Percentiles rank a stretch among this genome's conserved stretches.
These are phyloP conservation scores for Triplophysa yarkandensis DNA, from an alignment of 2,797 vertebrate genomes.

Conservation along the genomic window DNA sequence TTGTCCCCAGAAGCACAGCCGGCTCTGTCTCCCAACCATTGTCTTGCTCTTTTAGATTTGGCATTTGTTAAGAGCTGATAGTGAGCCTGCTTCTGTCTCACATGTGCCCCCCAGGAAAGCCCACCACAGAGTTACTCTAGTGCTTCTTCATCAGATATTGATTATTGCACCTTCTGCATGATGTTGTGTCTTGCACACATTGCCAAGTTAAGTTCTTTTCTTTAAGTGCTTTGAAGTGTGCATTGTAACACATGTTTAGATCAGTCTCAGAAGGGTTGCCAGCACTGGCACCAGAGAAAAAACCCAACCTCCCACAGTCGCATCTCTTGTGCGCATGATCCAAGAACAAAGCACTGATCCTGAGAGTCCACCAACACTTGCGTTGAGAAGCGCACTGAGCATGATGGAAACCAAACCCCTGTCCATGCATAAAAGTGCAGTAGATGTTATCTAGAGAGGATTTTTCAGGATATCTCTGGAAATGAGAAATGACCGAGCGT, in stretches of 20 bases:
- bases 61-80: slow-evolving; percentile 63
- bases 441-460: background rate
- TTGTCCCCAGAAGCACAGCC: slow-evolving; percentile 65
- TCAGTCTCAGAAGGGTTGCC: background rate
- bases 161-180: background rate
- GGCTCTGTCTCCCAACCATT: slow-evolving; percentile 52
- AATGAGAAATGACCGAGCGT: slow-evolving; percentile 38
- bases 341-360: slow-evolving; percentile 29
- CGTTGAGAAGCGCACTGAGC: background rate
- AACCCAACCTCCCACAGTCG: slow-evolving; percentile 44
- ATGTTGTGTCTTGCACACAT: background rate
- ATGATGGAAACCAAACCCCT: background rate
- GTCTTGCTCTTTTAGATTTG: slow-evolving; percentile 62
- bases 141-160: slow-evolving; percentile 21
- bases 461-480: background rate
- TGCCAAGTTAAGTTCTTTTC: background rate
- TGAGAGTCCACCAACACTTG: slow-evolving; percentile 27
- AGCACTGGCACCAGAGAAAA: background rate
- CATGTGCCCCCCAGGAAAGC: slow-evolving; percentile 32
- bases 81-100: slow-evolving; percentile 48
- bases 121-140: slow-evolving; percentile 10
- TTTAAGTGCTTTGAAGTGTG: background rate
- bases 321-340: slow-evolving; percentile 59
- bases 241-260: too few species aligned
- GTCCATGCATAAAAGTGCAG: background rate